A percentile compares a stretch with the other conserved stretches of the same genome.
These are phyloP conservation scores for Drosophila sulfurigaster DNA, from an alignment of 1,140 invertebrate species.

Conservation along the genomic window DNA sequence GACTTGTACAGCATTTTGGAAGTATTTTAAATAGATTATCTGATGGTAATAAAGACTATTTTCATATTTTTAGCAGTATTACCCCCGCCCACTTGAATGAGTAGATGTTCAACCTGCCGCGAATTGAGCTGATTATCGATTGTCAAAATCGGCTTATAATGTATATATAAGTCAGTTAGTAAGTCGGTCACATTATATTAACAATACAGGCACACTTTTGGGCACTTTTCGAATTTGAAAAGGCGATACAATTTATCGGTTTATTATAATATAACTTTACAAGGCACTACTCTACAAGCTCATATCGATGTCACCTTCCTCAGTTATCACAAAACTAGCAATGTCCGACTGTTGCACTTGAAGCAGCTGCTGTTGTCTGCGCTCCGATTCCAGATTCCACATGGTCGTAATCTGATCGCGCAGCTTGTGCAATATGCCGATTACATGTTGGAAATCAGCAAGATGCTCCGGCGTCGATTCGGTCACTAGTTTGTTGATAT, in stretches of 20 bases:
- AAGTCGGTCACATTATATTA: background rate
- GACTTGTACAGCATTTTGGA: slow-evolving; percentile 1
- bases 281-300: slow-evolving; percentile 5
- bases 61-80: too few relatives aligned
- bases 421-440: slow-evolving; percentile 4
- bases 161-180: too few relatives aligned
- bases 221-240: background rate
- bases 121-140: too few relatives aligned
- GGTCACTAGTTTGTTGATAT: slow-evolving; percentile 25
- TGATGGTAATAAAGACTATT: too few relatives aligned
- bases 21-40: background rate
- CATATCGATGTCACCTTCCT: slow-evolving; percentile 27
- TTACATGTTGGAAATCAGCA: slow-evolving; percentile 6
- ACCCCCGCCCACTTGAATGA: too few relatives aligned
- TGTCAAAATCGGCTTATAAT: too few relatives aligned
- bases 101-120: too few relatives aligned
- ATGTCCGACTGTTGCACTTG: slow-evolving; percentile 3
- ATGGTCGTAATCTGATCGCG: slow-evolving; percentile 12
- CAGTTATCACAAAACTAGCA: background rate
- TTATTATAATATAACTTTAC: background rate
- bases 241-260: background rate
- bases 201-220: background rate
- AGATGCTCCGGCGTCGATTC: slow-evolving; percentile 15
- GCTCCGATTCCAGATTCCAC: slow-evolving; percentile 1
- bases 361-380: slow-evolving; percentile 13